Conservation (phyloP, 2,888 invertebrate species). For the Tribolium freemani region DNA sequence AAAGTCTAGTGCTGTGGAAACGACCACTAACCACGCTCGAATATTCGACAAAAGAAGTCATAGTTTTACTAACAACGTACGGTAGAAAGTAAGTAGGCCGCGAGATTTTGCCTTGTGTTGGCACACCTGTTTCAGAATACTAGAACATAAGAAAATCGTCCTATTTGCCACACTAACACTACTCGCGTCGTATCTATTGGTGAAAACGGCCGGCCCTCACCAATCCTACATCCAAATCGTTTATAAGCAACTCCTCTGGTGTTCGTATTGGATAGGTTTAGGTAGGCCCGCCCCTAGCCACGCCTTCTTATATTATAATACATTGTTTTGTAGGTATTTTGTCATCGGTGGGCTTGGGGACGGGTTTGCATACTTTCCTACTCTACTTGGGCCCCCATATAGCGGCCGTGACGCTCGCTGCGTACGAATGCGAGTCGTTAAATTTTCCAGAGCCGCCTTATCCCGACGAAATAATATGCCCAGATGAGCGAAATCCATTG, state of each 20-base stretch:
- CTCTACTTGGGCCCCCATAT: constrained; percentile 99
- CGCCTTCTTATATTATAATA: too few relatives aligned
- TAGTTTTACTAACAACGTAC: constrained; percentile 74
- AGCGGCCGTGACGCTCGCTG: constrained; percentile 97
- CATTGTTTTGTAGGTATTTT: too few relatives aligned
- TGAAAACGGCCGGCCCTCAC: constrained; percentile 77
- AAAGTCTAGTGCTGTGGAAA: constrained; percentile 84
- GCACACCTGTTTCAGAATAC: constrained; percentile 69
- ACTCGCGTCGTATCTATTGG: constrained; percentile 70
- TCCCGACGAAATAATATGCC: constrained; percentile 97
- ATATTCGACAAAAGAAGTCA: constrained; percentile 83
- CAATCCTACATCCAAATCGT: constrained; percentile 73
- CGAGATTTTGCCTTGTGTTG: background rate
- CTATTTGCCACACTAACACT: constrained; percentile 69
- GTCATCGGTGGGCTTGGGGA: constrained; percentile 97
- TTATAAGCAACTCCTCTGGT: constrained; percentile 64
- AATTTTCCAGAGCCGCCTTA: constrained; percentile 99
- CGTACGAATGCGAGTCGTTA: constrained; percentile 95
- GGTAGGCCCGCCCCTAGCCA: constrained; percentile 50
- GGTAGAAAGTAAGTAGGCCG: constrained; percentile 70
- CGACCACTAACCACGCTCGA: constrained; percentile 83
- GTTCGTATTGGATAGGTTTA: constrained; percentile 66
- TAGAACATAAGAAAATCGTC: constrained; percentile 74
- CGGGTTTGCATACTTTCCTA: constrained; percentile 98
- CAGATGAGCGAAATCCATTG: constrained; percentile 75